Evolutionary conservation across 2,888 invertebrate genomes (phyloP), one percentile per base, ranked within the genome.

Genomic region (Thelaira solivaga): DNA sequence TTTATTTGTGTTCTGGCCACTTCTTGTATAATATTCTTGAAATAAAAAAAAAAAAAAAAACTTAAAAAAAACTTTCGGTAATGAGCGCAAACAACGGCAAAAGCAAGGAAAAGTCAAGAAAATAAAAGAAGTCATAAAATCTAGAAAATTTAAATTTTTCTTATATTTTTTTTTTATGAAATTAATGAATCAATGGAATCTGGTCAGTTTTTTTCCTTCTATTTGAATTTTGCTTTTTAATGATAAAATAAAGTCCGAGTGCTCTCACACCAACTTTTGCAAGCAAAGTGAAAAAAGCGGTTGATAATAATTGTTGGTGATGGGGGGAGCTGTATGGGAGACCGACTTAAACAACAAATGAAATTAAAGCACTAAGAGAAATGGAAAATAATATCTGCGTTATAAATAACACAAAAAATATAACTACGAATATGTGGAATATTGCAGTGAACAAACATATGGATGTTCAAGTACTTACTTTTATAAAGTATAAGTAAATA

Each of bases 171-270:
- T 75, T 26, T 68, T 71, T 57, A 20, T 62, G 53, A 31, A 61
- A 53, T 78, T 51, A 69, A 74, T 69, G 69, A 78, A 69, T 69
- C 65, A 76, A 62, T 57, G 67, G 55, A 61, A 76, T 76, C 53
- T 67, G 67, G 72, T 67, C 76, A 72, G 39, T 34, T 68, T 53
- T 59, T 61, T 55, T 41, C n/a, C 6, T 65, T 22, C 1, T 3
- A 34, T 16, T 57, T 55, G 47, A 36, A n/a, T 39, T 55, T 68
- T 49, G 26, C 22, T 67, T 39, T 53, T 59, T 41, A 16, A 39
- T 20, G 13, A 20, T 51, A 36, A 18, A 59, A 51, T 22, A n/a
- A n/a, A 61, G 45, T 10, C 43, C 43, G 36, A 49, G 39, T 49
- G 31, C 49, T 16, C 22, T 3, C 47, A 59, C n/a, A 57, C 2